Base-by-base conservation (phyloP, 2,888 invertebrate genomes). In the Pseudolycoriella hygida region DNA sequence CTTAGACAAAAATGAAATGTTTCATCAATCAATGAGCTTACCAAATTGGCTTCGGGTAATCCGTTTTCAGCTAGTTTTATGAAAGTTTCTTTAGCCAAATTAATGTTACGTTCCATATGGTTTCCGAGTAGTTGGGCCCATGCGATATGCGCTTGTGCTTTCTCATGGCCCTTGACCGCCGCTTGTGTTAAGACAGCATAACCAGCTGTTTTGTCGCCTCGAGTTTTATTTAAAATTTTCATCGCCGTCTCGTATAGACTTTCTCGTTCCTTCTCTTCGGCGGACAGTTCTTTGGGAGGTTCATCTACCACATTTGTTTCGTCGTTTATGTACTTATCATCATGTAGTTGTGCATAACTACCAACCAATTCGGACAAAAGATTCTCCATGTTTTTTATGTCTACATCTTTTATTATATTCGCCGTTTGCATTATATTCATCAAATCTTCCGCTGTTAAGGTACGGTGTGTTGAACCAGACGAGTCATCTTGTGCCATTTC, bases 41-140 rank as follows among this genome's bases (percentile, higher is more conserved):
- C 90, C 73, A 90, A 81, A 65, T 96, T 93, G 11, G 89, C 94
- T 55, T 86, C 85, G 1, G 89, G 78, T 45, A 84, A 72, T 0
- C 96, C 96, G 31, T 72, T 67, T 8, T 74, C 74, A 1, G 80
- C 78, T 32, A 94, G 67, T 53, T 75, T 74, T 48, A 78, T 73
- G 57, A 96, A 93, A 51, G 82, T 78, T 39, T 71, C 66, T 54
- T 73, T 74, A 0, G 93, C 90, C 46, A 74, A 74, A 8, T 77
- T 69, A 47, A 90, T 68, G 60, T 93, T 80, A 54, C 88, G 77
- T 37, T 76, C 72, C 12, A 86, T 67, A 48, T 75, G 83, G 57
- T 74, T 84, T 0, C 96, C 96, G 54, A 90, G 78, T 5, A 97
- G 63, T 54, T 83, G 74, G 0, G 84, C 85, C 86, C 93, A 92